These are phyloP conservation scores for Sussaba pulchella DNA, from an alignment of 2,888 invertebrate species.

Conservation along the genomic window DNA sequence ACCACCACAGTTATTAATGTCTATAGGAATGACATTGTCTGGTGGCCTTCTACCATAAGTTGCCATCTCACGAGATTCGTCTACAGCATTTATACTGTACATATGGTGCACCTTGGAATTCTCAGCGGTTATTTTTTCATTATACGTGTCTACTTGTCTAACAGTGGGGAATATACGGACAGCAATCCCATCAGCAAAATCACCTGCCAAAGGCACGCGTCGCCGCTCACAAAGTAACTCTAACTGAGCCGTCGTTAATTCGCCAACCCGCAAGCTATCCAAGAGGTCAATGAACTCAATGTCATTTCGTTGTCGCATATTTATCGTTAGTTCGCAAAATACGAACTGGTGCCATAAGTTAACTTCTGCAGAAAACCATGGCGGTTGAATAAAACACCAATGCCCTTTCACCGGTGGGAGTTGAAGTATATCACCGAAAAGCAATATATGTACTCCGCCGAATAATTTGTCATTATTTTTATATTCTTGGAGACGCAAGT, in stretches of 20 bases:
- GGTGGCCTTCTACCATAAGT: slow-evolving; percentile 69
- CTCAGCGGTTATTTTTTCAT: slow-evolving; percentile 65
- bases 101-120: background rate
- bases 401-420: slow-evolving; percentile 74
- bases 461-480: slow-evolving; percentile 64
- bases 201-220: slow-evolving; percentile 66
- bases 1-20: slow-evolving; percentile 47
- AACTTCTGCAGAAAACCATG: slow-evolving; percentile 68
- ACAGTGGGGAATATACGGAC: slow-evolving; percentile 73
- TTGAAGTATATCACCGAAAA: slow-evolving; percentile 70
- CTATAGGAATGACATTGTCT: slow-evolving; percentile 48
- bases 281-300: slow-evolving; percentile 49
- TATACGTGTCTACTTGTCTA: slow-evolving; percentile 71
- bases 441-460: slow-evolving; percentile 67
- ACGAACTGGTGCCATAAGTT: slow-evolving; percentile 65
- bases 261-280: slow-evolving; percentile 54
- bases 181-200: slow-evolving; percentile 61
- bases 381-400: slow-evolving; percentile 70
- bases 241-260: background rate
- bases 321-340: slow-evolving; percentile 75
- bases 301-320: slow-evolving; percentile 78
- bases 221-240: slow-evolving; percentile 42
- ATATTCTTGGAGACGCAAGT: slow-evolving; percentile 58
- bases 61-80: slow-evolving; percentile 70
- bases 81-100: slow-evolving; percentile 64